Conservation (phyloP, 2,888 invertebrate genomes). For the Didymodactylos carnosus region DNA sequence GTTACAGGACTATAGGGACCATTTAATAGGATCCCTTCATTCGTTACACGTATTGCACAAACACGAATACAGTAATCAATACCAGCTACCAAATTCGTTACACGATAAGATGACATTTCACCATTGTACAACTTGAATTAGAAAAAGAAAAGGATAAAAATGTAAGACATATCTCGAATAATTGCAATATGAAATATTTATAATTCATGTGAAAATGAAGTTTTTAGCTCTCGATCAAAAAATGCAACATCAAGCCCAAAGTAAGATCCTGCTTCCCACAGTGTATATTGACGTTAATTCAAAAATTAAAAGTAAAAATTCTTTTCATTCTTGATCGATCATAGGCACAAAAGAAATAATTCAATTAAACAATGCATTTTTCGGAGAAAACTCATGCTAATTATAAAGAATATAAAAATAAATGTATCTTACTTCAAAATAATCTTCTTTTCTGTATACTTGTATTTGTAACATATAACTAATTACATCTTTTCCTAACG, state of each 20-base stretch:
- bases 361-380: too few relatives aligned
- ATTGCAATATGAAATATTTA: background rate
- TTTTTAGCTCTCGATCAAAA: too few relatives aligned
- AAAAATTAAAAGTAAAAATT: too few relatives aligned
- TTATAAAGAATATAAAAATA: too few relatives aligned
- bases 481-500: constrained; percentile 45
- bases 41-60: background rate
- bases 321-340: too few relatives aligned
- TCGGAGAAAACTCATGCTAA: too few relatives aligned
- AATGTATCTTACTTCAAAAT: constrained; percentile 46
- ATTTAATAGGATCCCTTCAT: background rate
- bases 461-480: constrained; percentile 55
- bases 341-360: too few relatives aligned
- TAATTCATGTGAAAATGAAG: too few relatives aligned
- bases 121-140: constrained; percentile 21
- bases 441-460: constrained; percentile 39
- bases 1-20: background rate
- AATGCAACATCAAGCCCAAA: too few relatives aligned
- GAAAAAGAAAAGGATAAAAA: background rate
- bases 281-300: too few relatives aligned
- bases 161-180: background rate
- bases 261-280: too few relatives aligned
- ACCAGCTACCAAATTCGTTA: background rate
- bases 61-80: background rate
- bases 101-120: background rate